phyloP scores from a whole-genome alignment of 1,140 invertebrate species.

The Cotesia glomerata region DNA sequence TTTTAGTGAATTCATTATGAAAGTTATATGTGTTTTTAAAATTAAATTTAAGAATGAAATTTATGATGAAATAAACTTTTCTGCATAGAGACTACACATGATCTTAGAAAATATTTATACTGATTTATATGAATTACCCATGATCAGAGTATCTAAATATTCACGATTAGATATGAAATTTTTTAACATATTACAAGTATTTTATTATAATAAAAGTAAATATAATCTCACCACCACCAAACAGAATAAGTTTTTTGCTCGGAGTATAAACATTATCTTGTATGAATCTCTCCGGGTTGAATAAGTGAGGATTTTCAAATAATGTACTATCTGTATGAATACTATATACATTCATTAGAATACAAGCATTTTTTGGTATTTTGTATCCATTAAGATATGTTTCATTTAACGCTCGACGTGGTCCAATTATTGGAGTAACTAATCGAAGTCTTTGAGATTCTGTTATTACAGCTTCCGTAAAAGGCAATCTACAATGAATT shows the following conservation, averaged over 20 bases:
- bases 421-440: slow-evolving; percentile 72
- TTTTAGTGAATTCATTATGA: no score
- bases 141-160: no score
- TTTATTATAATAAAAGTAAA: neutral
- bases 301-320: slow-evolving; percentile 73
- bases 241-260: slow-evolving; percentile 68
- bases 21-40: no score
- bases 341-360: slow-evolving; percentile 71
- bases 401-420: slow-evolving; percentile 68
- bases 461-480: slow-evolving; percentile 70
- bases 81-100: no score
- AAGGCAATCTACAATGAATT: slow-evolving; percentile 63
- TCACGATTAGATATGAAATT: no score
- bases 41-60: no score
- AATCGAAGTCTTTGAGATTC: slow-evolving; percentile 71
- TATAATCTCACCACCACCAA: slow-evolving; percentile 70
- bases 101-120: no score
- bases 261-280: slow-evolving; percentile 48
- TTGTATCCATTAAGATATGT: slow-evolving; percentile 69
- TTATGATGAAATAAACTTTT: no score
- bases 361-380: slow-evolving; percentile 71
- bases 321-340: slow-evolving; percentile 68
- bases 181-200: no score
- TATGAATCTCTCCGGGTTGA: slow-evolving; percentile 76
- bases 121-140: no score